A percentile compares a stretch with the other conserved stretches of the same genome.
Conservation (phyloP, 2,888 invertebrate genomes). For the Lumbricus terrestris region DNA sequence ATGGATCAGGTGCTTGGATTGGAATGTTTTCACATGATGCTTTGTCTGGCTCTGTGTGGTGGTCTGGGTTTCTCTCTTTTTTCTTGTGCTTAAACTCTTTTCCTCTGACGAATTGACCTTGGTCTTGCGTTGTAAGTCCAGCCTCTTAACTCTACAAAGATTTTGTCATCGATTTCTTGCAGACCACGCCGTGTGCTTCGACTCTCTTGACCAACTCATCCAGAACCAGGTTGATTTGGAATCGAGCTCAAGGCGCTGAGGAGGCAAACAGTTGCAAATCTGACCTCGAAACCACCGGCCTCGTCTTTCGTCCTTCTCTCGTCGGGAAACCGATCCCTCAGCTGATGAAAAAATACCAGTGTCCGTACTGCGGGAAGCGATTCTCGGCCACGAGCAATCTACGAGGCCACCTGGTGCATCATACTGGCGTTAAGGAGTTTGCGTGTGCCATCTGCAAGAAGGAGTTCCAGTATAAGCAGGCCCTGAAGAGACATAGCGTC, state of each 20-base stretch:
- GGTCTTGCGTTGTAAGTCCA: neutral
- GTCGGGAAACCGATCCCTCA: neutral
- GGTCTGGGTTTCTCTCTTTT: neutral
- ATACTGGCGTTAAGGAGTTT: conserved; percentile 26
- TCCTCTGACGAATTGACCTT: neutral
- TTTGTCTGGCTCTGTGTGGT: neutral
- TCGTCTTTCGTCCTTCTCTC: neutral
- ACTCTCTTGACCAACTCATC: neutral
- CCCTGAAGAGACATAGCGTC: neutral
- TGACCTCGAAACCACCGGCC: neutral
- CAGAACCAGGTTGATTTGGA: neutral
- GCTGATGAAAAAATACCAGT: conserved; percentile 8
- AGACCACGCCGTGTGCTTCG: neutral
- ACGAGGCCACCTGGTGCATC: conserved; percentile 21
- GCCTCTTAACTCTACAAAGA: neutral
- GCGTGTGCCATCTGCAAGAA: conserved; percentile 17
- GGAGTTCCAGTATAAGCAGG: conserved; percentile 23
- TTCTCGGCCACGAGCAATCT: conserved; percentile 22
- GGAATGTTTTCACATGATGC: neutral
- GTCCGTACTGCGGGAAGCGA: conserved; percentile 25
- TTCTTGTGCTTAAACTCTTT: neutral
- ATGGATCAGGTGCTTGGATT: neutral
- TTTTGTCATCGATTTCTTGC: conserved; percentile 4
- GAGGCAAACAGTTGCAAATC: neutral
- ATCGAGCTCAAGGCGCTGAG: neutral